Conservation (phyloP, 1,140 invertebrate species). For the Cephus cinctus region DNA sequence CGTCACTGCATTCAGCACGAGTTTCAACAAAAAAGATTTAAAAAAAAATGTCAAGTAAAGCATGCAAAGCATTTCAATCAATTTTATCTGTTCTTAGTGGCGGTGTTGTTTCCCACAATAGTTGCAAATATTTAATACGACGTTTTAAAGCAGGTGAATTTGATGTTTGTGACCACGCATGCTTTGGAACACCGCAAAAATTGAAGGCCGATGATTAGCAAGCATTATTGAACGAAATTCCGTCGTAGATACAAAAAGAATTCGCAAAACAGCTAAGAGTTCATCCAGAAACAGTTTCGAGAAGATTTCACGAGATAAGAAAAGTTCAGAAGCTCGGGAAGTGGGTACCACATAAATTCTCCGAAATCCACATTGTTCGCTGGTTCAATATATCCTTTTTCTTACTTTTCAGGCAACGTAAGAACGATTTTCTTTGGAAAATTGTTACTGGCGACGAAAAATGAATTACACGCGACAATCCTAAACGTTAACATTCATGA, state of each 20-base stretch:
- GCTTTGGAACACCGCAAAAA: not conserved
- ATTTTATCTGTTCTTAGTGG: not conserved
- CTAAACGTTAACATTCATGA: constrained; percentile 21
- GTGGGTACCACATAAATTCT: constrained; percentile 23
- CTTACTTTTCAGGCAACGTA: not conserved
- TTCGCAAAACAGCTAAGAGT: not conserved
- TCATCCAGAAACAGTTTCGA: constrained; percentile 3
- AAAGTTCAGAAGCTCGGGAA: constrained; percentile 24
- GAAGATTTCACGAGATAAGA: constrained; percentile 17
- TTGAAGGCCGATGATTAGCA: constrained; percentile 7
- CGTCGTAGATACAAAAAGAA: constrained; percentile 2
- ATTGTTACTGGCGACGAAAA: not conserved
- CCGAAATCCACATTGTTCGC: not conserved
- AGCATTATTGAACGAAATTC: constrained; percentile 8
- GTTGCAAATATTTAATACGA: not conserved
- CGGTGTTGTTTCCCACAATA: not conserved
- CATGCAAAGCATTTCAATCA: not conserved
- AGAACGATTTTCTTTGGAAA: not conserved
- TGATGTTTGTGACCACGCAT: constrained; percentile 7
- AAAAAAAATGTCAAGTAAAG: too few species aligned
- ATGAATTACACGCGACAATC: not conserved
- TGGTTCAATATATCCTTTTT: not conserved
- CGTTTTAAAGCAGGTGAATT: constrained; percentile 8
- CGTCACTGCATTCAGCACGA: not conserved
- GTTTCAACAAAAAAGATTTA: not conserved